Percentiles rank a stretch among this genome's conserved stretches.
Conservation (phyloP, 2,888 invertebrate species). For the Himalopsyche anomala region DNA sequence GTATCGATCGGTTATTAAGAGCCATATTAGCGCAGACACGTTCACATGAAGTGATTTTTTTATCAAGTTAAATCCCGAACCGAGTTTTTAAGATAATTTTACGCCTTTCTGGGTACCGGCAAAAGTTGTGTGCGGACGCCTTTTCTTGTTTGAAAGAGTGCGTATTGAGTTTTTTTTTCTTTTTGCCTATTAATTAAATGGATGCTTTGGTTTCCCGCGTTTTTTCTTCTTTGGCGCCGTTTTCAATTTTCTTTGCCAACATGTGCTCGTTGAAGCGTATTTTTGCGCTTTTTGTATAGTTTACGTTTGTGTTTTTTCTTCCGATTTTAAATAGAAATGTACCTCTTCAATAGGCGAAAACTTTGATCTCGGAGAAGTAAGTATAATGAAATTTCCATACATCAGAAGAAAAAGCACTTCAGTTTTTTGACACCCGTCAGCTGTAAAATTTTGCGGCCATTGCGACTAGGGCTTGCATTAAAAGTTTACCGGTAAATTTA, state of each 20-base stretch:
- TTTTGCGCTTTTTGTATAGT: slow-evolving; percentile 11
- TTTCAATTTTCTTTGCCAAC: slow-evolving; percentile 12
- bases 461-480: too few species aligned
- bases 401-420: not conserved
- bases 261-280: not conserved
- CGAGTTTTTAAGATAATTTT: slow-evolving; percentile 21
- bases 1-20: not conserved
- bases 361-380: not conserved
- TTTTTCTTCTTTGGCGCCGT: slow-evolving; percentile 7
- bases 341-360: not conserved
- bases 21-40: not conserved
- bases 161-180: slow-evolving; percentile 23
- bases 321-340: not conserved
- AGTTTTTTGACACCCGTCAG: not conserved
- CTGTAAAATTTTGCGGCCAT: too few species aligned
- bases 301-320: not conserved
- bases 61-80: slow-evolving; percentile 12
- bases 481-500: too few species aligned
- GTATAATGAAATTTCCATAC: not conserved
- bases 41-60: not conserved
- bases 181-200: slow-evolving; percentile 20
- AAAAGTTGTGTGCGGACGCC: slow-evolving; percentile 16
- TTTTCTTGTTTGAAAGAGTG: slow-evolving; percentile 5
- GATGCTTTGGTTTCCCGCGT: slow-evolving; percentile 24
- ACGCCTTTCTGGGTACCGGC: not conserved